Evolutionary conservation across 1,140 invertebrate genomes (phyloP).

Genomic region (Aphelinus atriplicis): DNA sequence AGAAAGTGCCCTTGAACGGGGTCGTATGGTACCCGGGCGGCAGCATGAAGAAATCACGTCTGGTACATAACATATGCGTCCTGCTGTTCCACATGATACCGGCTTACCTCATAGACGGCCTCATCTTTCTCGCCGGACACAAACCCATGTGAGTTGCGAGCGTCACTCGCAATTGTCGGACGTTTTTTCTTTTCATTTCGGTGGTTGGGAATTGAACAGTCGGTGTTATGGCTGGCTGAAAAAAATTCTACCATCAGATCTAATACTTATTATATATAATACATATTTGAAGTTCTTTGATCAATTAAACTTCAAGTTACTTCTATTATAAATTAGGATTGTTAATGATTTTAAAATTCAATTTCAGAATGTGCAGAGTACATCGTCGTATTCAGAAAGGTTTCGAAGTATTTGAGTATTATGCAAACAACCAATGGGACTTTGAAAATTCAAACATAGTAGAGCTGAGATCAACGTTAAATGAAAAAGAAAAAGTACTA

Average conservation of each 20-base stretch:
- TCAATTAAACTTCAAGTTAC: no score
- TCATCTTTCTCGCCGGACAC: slow-evolving; percentile 80
- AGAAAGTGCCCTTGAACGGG: slow-evolving; percentile 79
- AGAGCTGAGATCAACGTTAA: slow-evolving; percentile 69
- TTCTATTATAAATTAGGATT: no score
- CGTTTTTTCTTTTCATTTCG: no score
- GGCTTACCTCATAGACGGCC: slow-evolving; percentile 80
- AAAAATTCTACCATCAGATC: no score
- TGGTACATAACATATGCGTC: slow-evolving; percentile 81
- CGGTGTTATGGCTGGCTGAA: no score
- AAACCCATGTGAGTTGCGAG: slow-evolving; percentile 78
- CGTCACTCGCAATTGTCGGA: no score
- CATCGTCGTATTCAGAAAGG: slow-evolving; percentile 82
- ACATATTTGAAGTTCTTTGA: neutral
- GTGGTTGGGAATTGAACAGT: no score
- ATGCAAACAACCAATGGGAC: slow-evolving; percentile 87
- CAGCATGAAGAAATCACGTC: slow-evolving; percentile 83
- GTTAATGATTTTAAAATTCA: no score
- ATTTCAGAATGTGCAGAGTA: slow-evolving; percentile 74
- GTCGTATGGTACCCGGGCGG: slow-evolving; percentile 90
- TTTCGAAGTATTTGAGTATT: slow-evolving; percentile 87
- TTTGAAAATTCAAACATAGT: slow-evolving; percentile 75
- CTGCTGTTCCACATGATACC: slow-evolving; percentile 87
- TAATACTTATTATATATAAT: slow-evolving; percentile 12
- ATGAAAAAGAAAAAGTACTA: slow-evolving; percentile 70